These are phyloP conservation scores for Abramis brama DNA, from an alignment of 2,113 vertebrate species.

Conservation along the genomic window DNA sequence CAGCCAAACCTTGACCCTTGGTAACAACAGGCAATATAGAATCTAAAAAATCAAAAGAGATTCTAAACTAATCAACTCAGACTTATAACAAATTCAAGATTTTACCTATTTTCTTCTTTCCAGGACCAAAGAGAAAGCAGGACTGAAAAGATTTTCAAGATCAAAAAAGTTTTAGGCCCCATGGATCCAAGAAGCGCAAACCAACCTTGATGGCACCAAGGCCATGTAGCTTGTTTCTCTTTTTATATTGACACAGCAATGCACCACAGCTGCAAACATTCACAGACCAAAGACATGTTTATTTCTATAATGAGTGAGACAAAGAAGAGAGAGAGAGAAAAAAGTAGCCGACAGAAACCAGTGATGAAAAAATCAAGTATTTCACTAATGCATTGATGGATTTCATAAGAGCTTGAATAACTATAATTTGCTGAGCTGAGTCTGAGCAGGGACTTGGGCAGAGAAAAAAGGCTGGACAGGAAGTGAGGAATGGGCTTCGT, in stretches of 20 bases:
- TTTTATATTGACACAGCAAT: conserved; percentile 16
- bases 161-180: background rate
- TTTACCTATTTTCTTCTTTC: background rate
- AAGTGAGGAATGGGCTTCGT: conserved; percentile 53
- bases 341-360: conserved; percentile 2
- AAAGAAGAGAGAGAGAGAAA: background rate
- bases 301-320: conserved; percentile 10
- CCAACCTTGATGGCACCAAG: conserved; percentile 28
- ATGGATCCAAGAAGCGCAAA: background rate
- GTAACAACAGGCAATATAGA: background rate
- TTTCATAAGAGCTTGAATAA: conserved; percentile 63
- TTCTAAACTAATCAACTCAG: conserved; percentile 13
- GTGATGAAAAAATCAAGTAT: conserved; percentile 8
- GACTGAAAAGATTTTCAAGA: conserved; percentile 14
- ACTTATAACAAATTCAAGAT: background rate
- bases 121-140: background rate
- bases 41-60: too few species aligned
- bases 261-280: conserved; percentile 35
- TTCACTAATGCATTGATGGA: conserved; percentile 56
- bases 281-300: conserved; percentile 22
- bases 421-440: conserved; percentile 64
- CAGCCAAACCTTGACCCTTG: background rate
- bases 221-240: conserved; percentile 21
- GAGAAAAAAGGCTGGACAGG: conserved; percentile 48
- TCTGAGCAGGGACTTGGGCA: conserved; percentile 56